phyloP scores from a whole-genome alignment of 2,888 invertebrate species.

The Tortrix viridana region DNA sequence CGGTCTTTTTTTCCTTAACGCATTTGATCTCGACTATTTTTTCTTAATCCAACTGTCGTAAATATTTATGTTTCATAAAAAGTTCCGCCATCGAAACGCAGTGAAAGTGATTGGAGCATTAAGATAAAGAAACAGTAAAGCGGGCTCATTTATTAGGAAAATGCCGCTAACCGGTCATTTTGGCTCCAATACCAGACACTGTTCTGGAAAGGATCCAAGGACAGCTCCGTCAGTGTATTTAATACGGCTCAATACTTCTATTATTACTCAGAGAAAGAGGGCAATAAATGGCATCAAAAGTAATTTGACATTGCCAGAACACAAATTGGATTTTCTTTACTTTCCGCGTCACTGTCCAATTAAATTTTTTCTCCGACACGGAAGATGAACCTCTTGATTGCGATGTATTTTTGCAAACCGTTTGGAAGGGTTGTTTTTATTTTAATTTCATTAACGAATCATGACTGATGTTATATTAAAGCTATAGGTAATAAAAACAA shows the following conservation, averaged over 20 bases:
- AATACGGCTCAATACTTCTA: slow-evolving; percentile 49
- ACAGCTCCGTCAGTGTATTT: slow-evolving; percentile 54
- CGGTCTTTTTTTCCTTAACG: slow-evolving; percentile 16
- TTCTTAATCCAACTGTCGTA: slow-evolving; percentile 33
- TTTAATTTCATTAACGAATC: background rate
- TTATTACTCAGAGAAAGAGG: slow-evolving; percentile 2
- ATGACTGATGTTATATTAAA: too few relatives aligned
- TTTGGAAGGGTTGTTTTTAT: background rate
- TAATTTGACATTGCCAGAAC: background rate
- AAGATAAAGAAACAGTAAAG: slow-evolving; percentile 36
- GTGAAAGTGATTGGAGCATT: slow-evolving; percentile 28
- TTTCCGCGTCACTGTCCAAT: background rate
- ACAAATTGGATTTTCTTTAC: slow-evolving; percentile 8
- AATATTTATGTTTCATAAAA: slow-evolving; percentile 37
- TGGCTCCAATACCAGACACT: slow-evolving; percentile 55
- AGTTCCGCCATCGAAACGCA: slow-evolving; percentile 31
- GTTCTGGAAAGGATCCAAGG: slow-evolving; percentile 62
- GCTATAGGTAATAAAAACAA: too few relatives aligned
- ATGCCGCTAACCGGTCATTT: slow-evolving; percentile 55
- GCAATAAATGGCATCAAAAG: slow-evolving; percentile 10
- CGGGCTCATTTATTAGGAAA: slow-evolving; percentile 52
- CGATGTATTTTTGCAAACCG: background rate
- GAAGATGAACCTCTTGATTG: background rate
- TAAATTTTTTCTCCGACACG: background rate
- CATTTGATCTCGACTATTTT: slow-evolving; percentile 23